Evolutionary conservation across 2,888 invertebrate species (phyloP), one percentile per base, ranked within the genome.

Genomic region (Tenthredo amoena): DNA sequence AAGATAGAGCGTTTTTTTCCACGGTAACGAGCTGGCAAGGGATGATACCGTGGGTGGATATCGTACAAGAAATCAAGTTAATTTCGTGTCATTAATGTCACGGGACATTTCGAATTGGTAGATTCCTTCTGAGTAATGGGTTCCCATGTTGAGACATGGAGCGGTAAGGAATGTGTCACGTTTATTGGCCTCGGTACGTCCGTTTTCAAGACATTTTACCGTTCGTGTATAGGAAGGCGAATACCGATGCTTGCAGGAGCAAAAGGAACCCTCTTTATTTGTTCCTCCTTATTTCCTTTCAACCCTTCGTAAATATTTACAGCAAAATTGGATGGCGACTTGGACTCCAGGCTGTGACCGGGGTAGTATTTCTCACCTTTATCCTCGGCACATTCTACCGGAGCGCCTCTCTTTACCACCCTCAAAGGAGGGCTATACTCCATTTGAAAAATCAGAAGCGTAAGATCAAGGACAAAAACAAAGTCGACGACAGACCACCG

Each of bases 361-460:
- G 97, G 74, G 96, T 96, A 21, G 96, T 98, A 62, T 97, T 97
- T 90, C 94, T 96, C 77, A 97, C 97, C 0, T 98, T 98, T 92
- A 96, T 98, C 90, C 95, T 98, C 47, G 98, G 98, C 84, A 97
- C 97, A 6, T 97, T 97, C 94, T 98, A 98, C 94, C 96, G 98
- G 50, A 98, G 98, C 7, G 98, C 98, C 0, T 97, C 98, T 0
- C 94, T 98, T 10, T 98, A 98, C 94, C 98, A 98, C 92, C 98
- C 98, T 0, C 97, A 98, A 92, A 94, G 98, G 86, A 95, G 98
- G 86, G 98, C 98, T 86, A 98, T 98, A 89, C 95, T 98, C 68
- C 98, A 98, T 93, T 95, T 98, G 90, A 98, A 98, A 94, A 98
- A 97, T 94, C 98, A 98, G 93, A 97, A 97, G 92, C 95, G 97